A percentile compares a stretch with the other conserved stretches of the same genome.
Evolutionary conservation across 2,113 vertebrate genomes (phyloP).

Genomic region (Carassius auratus): DNA sequence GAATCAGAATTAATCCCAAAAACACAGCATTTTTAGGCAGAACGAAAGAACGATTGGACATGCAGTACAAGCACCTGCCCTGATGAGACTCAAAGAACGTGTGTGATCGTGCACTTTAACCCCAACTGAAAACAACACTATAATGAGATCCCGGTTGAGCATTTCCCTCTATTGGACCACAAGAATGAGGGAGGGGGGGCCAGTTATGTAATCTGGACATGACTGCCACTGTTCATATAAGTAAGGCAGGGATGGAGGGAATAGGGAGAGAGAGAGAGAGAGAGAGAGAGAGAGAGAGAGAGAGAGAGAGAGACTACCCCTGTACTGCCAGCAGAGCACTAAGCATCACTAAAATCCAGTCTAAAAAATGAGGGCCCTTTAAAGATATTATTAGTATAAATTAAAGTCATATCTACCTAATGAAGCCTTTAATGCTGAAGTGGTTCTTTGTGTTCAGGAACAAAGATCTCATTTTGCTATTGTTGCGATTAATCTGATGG

Average conservation of each 20-base stretch:
- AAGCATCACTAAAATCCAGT: constrained; percentile 40
- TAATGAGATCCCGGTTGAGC: constrained; percentile 6
- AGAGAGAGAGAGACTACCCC: constrained; percentile 20
- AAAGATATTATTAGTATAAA: neutral
- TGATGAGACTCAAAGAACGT: constrained; percentile 8
- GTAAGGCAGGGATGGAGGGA: constrained; percentile 34
- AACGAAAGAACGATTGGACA: neutral
- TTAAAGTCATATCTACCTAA: neutral
- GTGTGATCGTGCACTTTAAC: constrained; percentile 16
- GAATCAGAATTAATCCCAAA: constrained; percentile 16
- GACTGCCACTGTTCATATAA: constrained; percentile 40
- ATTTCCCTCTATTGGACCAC: constrained; percentile 1
- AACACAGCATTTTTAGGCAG: constrained; percentile 1
- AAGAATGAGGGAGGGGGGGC: constrained; percentile 12
- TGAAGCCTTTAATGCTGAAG: constrained; percentile 1
- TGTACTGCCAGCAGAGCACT: constrained; percentile 39
- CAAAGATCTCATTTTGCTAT: neutral
- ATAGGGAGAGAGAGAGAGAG: too few species aligned
- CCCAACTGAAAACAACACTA: neutral
- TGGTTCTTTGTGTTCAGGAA: neutral
- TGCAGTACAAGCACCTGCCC: neutral
- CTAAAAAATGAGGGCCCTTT: neutral
- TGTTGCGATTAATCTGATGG: neutral
- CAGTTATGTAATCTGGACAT: constrained; percentile 53
- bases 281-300: neutral